A percentile compares a stretch with the other conserved stretches of the same genome.
These are phyloP conservation scores for Chrysolina haemoptera DNA, from an alignment of 2,888 invertebrate genomes.

Conservation along the genomic window DNA sequence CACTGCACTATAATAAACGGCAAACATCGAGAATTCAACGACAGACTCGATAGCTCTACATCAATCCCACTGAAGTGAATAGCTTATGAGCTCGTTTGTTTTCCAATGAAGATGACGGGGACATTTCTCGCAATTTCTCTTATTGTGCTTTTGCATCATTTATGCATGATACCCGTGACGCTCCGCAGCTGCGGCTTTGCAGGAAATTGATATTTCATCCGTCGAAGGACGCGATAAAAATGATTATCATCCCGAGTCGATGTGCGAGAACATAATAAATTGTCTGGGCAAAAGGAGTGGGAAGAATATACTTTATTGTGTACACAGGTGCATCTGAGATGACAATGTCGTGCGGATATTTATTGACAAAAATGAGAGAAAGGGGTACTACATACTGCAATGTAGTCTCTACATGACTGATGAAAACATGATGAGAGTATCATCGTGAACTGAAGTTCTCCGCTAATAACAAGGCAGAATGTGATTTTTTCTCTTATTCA, in stretches of 20 bases:
- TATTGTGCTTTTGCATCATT: slow-evolving; percentile 6
- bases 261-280: not conserved
- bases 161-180: slow-evolving; percentile 16
- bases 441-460: too few relatives aligned
- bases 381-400: too few relatives aligned
- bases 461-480: too few relatives aligned
- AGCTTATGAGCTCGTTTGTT: slow-evolving; percentile 15
- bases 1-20: not conserved
- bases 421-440: too few relatives aligned
- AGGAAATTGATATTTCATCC: not conserved
- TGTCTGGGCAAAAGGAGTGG: too few relatives aligned
- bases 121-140: slow-evolving; percentile 3
- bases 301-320: too few relatives aligned
- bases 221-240: not conserved
- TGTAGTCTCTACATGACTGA: too few relatives aligned
- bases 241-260: not conserved
- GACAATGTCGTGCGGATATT: too few relatives aligned
- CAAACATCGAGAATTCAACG: not conserved
- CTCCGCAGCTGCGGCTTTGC: not conserved
- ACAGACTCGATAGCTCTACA: slow-evolving; percentile 9
- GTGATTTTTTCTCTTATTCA: too few relatives aligned
- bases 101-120: not conserved
- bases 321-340: too few relatives aligned
- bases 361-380: too few relatives aligned
- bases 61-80: not conserved